Evolutionary conservation across 1,140 invertebrate genomes (phyloP).

Genomic region (Phocides pigmalion): DNA sequence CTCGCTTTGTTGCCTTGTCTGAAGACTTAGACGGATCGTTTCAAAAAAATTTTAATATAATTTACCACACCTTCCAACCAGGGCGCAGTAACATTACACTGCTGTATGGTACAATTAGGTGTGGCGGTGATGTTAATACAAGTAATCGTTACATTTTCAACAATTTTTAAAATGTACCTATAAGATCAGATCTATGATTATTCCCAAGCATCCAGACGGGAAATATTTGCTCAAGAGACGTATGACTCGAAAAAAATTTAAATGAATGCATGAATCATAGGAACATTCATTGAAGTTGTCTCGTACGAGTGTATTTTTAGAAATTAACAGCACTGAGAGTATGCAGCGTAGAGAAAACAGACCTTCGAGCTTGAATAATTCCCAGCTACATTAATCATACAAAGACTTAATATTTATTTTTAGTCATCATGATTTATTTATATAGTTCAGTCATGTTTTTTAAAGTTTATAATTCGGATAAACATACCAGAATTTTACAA

Average conservation of each 20-base stretch:
- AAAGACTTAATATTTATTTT: conserved; percentile 18
- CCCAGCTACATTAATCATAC: conserved; percentile 22
- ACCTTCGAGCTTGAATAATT: conserved; percentile 28
- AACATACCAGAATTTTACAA: background rate
- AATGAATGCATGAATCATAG: conserved; percentile 15
- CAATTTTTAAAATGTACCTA: background rate
- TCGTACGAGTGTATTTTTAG: conserved; percentile 40
- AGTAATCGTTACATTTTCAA: no score
- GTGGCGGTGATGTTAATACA: no score
- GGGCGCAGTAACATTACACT: no score
- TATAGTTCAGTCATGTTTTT: background rate
- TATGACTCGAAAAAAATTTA: conserved; percentile 19
- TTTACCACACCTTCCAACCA: no score
- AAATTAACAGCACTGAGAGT: conserved; percentile 39
- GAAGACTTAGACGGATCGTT: no score
- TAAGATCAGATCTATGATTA: background rate
- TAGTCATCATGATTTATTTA: conserved; percentile 5
- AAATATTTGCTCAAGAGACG: conserved; percentile 1
- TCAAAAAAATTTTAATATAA: no score
- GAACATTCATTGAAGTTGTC: conserved; percentile 31
- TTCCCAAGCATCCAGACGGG: background rate
- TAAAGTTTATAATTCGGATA: background rate
- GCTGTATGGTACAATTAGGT: no score
- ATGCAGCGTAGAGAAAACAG: conserved; percentile 31
- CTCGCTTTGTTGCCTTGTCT: no score